Conservation (phyloP, 2,797 vertebrate species). For the Philypnodon macrostomus region DNA sequence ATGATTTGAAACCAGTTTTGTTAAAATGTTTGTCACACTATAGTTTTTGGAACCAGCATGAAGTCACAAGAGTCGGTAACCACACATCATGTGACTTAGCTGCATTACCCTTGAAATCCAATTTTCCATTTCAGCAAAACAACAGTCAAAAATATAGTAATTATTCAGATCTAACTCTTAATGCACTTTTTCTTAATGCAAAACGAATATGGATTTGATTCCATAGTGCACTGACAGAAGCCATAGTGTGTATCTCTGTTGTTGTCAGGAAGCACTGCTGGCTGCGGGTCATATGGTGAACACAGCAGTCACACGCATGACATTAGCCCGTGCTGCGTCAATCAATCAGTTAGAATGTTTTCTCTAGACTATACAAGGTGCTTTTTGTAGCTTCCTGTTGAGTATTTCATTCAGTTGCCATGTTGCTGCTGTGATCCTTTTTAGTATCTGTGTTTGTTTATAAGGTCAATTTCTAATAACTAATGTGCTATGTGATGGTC, state of each 20-base stretch:
- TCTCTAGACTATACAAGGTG: conserved; percentile 1
- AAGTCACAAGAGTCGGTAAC: not conserved
- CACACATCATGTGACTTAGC: conserved; percentile 29
- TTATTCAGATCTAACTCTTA: too few species aligned
- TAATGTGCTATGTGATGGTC: too few species aligned
- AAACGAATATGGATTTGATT: not conserved
- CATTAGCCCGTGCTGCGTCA: conserved; percentile 56
- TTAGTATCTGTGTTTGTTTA: too few species aligned
- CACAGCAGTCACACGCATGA: conserved; percentile 61
- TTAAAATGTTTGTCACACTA: conserved; percentile 7
- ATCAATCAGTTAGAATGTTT: too few species aligned
- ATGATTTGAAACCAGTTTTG: too few species aligned
- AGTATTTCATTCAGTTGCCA: too few species aligned
- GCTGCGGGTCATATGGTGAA: conserved; percentile 57
- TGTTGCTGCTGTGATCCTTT: not conserved
- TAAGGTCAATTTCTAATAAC: too few species aligned
- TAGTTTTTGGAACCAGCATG: too few species aligned
- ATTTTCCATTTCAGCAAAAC: too few species aligned
- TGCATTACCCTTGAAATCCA: conserved; percentile 25
- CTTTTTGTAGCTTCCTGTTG: too few species aligned
- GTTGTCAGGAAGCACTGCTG: conserved; percentile 31
- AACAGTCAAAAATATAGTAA: too few species aligned
- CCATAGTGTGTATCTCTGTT: conserved; percentile 14
- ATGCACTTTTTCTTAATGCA: not conserved
- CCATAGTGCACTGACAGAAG: conserved; percentile 4